Conservation (phyloP, 2,797 vertebrate species). For the Cyclura pinguis region DNA sequence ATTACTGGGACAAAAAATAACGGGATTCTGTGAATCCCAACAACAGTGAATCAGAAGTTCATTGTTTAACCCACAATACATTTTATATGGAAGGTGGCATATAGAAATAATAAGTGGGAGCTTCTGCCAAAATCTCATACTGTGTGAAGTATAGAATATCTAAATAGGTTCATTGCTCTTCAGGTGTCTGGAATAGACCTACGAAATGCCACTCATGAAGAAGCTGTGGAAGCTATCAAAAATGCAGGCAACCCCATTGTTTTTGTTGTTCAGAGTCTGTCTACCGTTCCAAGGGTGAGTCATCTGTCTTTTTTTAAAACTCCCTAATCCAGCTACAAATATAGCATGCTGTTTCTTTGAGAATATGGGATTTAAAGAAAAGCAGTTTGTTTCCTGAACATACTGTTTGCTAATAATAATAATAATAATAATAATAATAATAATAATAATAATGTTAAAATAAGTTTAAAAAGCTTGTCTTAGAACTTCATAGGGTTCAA, state of each 20-base stretch:
- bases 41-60: neutral
- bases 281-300: constrained; percentile 87
- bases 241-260: constrained; percentile 89
- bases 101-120: neutral
- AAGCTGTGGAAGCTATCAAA: constrained; percentile 93
- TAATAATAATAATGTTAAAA: too few relatives aligned
- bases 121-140: constrained; percentile 25
- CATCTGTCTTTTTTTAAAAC: neutral
- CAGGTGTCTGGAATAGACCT: constrained; percentile 92
- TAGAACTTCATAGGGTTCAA: neutral
- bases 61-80: too few relatives aligned
- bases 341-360: neutral
- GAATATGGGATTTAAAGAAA: too few relatives aligned
- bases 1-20: too few relatives aligned
- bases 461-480: neutral
- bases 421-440: too few relatives aligned
- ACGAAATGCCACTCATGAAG: constrained; percentile 88
- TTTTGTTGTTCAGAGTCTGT: constrained; percentile 93
- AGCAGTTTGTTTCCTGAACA: neutral
- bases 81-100: neutral
- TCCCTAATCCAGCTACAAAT: constrained; percentile 27
- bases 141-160: constrained; percentile 2
- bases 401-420: neutral
- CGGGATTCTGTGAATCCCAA: too few relatives aligned
- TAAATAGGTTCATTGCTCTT: constrained; percentile 46